These are phyloP conservation scores for Anomalospiza imberbis DNA, from an alignment of 2,797 vertebrate species.

Conservation along the genomic window DNA sequence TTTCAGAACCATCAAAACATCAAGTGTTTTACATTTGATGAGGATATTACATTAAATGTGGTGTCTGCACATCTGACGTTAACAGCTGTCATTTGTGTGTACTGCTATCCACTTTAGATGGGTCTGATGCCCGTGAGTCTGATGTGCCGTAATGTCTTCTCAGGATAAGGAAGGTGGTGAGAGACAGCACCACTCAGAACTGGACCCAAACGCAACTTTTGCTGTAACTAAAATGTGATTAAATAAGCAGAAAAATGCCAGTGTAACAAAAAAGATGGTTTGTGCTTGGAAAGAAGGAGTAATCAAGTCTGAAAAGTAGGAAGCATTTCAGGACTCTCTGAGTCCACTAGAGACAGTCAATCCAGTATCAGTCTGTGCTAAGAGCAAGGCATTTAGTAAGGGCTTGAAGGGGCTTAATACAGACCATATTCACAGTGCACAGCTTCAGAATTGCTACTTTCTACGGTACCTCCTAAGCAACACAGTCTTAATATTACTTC, in stretches of 20 bases:
- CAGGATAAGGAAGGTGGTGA: not conserved
- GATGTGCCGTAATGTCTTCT: not conserved
- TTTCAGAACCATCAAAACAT: not conserved
- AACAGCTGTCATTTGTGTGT: not conserved
- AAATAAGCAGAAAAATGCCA: not conserved
- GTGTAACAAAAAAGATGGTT: not conserved
- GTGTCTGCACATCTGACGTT: not conserved
- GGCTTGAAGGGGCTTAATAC: not conserved
- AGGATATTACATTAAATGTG: not conserved
- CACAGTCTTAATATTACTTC: not conserved
- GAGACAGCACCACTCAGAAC: not conserved
- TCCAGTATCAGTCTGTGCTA: not conserved
- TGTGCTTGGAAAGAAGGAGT: not conserved
- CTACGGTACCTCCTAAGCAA: not conserved
- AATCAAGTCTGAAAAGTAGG: not conserved
- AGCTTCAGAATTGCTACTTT: not conserved
- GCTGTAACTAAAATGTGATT: not conserved
- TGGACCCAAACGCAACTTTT: not conserved
- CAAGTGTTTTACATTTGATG: not conserved
- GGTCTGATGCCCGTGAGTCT: not conserved
- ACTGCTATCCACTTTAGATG: not conserved
- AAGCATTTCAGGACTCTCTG: not conserved
- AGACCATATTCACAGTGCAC: not conserved
- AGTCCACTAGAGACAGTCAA: not conserved
- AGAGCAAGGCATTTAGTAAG: not conserved